These are phyloP conservation scores for Chironomus striatipennis DNA, from an alignment of 1,140 invertebrate species.

Conservation along the genomic window DNA sequence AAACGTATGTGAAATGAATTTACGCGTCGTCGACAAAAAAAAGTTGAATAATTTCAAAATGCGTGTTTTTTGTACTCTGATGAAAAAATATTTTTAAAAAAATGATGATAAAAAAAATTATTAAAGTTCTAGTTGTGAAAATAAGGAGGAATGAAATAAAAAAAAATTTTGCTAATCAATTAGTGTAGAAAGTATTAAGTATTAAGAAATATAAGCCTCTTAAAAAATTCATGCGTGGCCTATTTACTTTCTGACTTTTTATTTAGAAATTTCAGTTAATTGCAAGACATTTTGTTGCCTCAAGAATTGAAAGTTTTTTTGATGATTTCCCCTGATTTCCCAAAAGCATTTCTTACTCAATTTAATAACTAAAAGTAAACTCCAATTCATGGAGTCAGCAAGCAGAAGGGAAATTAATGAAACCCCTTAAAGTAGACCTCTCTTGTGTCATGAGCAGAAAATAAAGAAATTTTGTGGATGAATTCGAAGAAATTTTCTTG, in stretches of 20 bases:
- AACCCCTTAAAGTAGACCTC: no score
- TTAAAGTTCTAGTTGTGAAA: not conserved
- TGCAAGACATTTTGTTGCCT: no score
- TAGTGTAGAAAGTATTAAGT: not conserved
- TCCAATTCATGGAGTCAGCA: not conserved
- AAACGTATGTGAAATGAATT: not conserved
- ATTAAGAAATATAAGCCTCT: no score
- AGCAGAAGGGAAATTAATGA: not conserved
- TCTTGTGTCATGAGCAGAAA: not conserved
- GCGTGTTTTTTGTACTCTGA: constrained; percentile 12
- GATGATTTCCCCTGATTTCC: no score
- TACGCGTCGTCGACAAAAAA: not conserved
- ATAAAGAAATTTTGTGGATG: not conserved
- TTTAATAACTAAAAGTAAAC: no score
- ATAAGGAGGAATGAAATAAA: not conserved
- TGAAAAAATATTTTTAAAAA: not conserved
- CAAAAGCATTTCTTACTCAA: no score
- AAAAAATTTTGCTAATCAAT: not conserved
- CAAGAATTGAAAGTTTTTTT: no score
- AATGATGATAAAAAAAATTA: not conserved
- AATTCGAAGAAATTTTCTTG: not conserved
- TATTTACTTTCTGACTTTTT: no score
- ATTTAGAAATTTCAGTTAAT: no score
- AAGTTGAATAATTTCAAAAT: constrained; percentile 6
- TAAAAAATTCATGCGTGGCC: no score